Conservation (phyloP, 2,888 invertebrate genomes). For the Microctonus hyperodae region DNA sequence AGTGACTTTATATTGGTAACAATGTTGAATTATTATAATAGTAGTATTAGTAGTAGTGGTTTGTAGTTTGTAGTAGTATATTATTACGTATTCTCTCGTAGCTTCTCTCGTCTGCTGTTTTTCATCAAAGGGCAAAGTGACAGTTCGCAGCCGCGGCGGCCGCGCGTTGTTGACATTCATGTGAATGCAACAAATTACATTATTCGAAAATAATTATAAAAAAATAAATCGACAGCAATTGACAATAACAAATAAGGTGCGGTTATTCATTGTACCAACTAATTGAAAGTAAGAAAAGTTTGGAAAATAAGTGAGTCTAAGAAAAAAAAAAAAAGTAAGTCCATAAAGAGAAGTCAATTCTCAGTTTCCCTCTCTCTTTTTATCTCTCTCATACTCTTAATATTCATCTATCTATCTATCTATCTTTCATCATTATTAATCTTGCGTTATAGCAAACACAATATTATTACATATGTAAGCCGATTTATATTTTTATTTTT, state of each 20-base stretch:
- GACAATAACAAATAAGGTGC: slow-evolving; percentile 11
- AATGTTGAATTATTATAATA: not conserved
- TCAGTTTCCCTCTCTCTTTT: slow-evolving; percentile 39
- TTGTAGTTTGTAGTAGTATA: no score
- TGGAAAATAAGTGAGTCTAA: slow-evolving; percentile 3
- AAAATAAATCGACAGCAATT: slow-evolving; percentile 11
- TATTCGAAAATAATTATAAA: not conserved
- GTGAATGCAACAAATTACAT: slow-evolving; percentile 31
- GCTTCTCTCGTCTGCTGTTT: not conserved
- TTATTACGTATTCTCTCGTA: not conserved
- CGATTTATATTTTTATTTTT: not conserved
- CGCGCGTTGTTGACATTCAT: slow-evolving; percentile 42
- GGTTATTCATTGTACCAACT: slow-evolving; percentile 11
- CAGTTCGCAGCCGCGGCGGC: slow-evolving; percentile 38
- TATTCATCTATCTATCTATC: not conserved
- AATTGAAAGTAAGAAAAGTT: slow-evolving; percentile 7
- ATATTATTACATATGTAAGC: not conserved
- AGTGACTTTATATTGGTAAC: slow-evolving; percentile 4
- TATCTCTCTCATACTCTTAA: slow-evolving; percentile 31
- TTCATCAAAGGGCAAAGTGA: slow-evolving; percentile 41
- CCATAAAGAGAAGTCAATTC: slow-evolving; percentile 27
- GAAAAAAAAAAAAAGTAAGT: slow-evolving; percentile 12
- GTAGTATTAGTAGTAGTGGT: no score
- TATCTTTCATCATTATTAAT: not conserved
- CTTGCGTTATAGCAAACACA: no score